These are phyloP conservation scores for Turdus rufiventris DNA, from an alignment of 2,113 vertebrate genomes.

Conservation along the genomic window DNA sequence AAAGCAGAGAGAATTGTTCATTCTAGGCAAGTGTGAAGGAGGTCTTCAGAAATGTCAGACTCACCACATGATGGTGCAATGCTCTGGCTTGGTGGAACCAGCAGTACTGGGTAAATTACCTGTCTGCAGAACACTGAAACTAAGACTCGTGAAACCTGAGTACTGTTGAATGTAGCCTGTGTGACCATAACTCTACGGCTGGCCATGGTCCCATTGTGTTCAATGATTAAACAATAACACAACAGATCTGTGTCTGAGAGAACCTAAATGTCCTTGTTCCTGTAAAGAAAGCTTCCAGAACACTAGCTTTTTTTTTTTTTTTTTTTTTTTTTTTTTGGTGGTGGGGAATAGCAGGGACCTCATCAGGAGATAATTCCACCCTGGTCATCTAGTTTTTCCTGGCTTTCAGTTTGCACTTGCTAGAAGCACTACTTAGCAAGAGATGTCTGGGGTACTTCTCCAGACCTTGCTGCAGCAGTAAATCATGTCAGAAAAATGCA, in stretches of 20 bases:
- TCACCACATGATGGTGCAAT: not conserved
- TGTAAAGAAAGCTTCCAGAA: not conserved
- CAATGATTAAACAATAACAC: not conserved
- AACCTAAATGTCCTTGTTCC: not conserved
- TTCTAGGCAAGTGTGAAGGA: not conserved
- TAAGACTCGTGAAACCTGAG: not conserved
- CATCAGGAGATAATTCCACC: not conserved
- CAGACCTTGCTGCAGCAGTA: not conserved
- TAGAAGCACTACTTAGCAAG: not conserved
- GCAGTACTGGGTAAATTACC: not conserved
- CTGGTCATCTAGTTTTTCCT: not conserved
- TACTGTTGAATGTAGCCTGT: not conserved
- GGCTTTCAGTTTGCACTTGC: not conserved
- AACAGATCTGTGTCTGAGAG: not conserved
- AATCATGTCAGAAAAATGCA: not conserved
- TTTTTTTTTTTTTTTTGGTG: not conserved
- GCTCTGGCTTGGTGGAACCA: not conserved
- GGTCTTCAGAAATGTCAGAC: not conserved
- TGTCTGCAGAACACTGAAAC: not conserved
- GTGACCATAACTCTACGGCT: not conserved
- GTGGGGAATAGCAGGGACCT: not conserved
- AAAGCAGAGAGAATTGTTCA: not conserved
- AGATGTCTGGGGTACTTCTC: not conserved
- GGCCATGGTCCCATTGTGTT: fast-evolving
- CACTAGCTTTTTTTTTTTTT: not conserved